phyloP scores from a whole-genome alignment of 2,797 vertebrate species.

The Furcifer pardalis region DNA sequence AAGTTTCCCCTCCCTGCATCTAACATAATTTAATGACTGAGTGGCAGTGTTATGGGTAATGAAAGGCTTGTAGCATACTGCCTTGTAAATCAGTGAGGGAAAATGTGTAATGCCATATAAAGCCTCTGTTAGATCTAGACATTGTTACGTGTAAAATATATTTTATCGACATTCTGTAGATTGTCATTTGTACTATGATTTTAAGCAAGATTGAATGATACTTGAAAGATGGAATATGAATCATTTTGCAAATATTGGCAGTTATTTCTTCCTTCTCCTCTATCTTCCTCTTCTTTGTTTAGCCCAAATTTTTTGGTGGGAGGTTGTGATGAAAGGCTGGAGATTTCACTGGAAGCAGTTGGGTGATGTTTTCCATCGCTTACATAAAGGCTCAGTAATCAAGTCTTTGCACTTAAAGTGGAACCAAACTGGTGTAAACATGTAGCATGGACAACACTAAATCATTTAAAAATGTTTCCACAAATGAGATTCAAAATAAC shows the following conservation, averaged over 20 bases:
- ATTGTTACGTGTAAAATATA: not conserved
- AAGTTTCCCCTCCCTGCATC: conserved; percentile 71
- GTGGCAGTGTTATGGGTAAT: not conserved
- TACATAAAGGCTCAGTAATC: too few species aligned
- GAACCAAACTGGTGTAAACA: too few species aligned
- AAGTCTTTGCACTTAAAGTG: too few species aligned
- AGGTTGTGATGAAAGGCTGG: too few species aligned
- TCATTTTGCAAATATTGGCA: not conserved
- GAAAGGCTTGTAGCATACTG: not conserved
- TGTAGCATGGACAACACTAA: not conserved
- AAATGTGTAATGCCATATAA: not conserved
- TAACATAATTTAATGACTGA: not conserved
- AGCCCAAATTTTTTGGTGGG: too few species aligned
- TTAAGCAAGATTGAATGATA: not conserved
- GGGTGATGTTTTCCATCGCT: too few species aligned
- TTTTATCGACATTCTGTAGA: too few species aligned
- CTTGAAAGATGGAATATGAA: not conserved
- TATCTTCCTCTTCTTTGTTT: too few species aligned
- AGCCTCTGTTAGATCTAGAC: too few species aligned
- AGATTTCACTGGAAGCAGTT: too few species aligned
- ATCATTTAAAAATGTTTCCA: not conserved
- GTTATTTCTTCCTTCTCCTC: too few species aligned
- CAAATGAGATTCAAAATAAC: conserved; percentile 3
- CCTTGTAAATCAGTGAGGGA: not conserved
- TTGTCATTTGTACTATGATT: not conserved